Percentiles rank a stretch among this genome's conserved stretches.
Conservation (phyloP, 2,888 invertebrate genomes). For the Sinodicranocentrus sp. region DNA sequence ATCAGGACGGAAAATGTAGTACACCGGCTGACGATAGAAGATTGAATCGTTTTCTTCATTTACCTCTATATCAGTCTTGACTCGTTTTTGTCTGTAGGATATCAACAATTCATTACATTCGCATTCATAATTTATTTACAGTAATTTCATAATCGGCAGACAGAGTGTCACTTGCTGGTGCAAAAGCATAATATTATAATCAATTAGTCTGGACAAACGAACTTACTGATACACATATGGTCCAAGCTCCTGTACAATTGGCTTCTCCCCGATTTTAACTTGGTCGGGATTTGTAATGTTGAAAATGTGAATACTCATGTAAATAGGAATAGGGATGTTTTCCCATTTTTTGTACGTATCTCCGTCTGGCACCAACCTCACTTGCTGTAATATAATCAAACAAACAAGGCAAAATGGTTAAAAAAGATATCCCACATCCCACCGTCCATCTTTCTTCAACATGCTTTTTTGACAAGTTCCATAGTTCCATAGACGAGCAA, state of each 20-base stretch:
- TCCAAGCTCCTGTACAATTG: slow-evolving; percentile 63
- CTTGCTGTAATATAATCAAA: slow-evolving; percentile 52
- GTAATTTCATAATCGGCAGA: slow-evolving; percentile 13
- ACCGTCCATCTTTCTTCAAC: no score
- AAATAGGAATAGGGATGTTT: slow-evolving; percentile 57
- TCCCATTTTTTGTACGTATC: slow-evolving; percentile 64
- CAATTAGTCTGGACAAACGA: not conserved
- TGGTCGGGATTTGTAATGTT: slow-evolving; percentile 70
- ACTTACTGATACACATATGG: slow-evolving; percentile 72
- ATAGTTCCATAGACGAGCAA: no score
- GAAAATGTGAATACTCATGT: slow-evolving; percentile 60
- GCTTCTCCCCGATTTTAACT: slow-evolving; percentile 54
- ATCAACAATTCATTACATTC: not conserved
- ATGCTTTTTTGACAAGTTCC: no score
- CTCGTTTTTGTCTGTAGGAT: slow-evolving; percentile 56
- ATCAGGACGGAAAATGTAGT: slow-evolving; percentile 64
- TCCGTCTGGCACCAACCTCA: slow-evolving; percentile 63
- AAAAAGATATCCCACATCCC: no score
- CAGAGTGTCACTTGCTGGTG: not conserved
- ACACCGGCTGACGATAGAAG: slow-evolving; percentile 33
- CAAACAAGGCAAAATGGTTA: no score
- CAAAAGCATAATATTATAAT: not conserved
- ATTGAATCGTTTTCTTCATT: slow-evolving; percentile 57
- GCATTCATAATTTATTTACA: slow-evolving; percentile 15
- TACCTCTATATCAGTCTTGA: slow-evolving; percentile 30